Base-by-base conservation (phyloP, 30 jellyfish, hydroid and myxozoan species). In the Phacellophora camtschatica region DNA sequence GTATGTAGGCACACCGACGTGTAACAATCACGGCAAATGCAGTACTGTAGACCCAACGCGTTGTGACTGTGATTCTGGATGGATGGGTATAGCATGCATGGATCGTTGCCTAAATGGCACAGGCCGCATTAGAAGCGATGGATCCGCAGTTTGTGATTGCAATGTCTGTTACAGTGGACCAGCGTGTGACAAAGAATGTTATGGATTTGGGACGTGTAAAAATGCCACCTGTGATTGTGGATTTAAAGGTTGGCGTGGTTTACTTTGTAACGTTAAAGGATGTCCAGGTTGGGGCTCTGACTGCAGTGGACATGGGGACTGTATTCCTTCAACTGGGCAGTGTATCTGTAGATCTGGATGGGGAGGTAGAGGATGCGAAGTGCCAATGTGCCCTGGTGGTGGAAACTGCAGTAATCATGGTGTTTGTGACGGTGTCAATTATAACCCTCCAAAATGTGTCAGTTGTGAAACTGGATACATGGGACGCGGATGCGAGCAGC, bases 281-380 rank as follows among this genome's bases (percentile, higher is more conserved):
- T 81, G 92, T 24, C 92, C 92, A 36, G 92, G 92, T 5, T 81
- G 92, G 92, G 92, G 92, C 12, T 51, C 23, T 20, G 92, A 81
- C 42, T 81, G 92, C 59, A 51, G 69, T 32, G 92, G 92, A 24
- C 92, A 66, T 41, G 92, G 92, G 6, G 68, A 51, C 11, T 81
- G 92, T 56, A 81, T 81, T 1, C 85, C 92, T 0, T 53, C 92
- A 5, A 81, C 92, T 0, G 92, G 92, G 15, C 92, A 66, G 42
- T 81, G 92, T 66, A 66, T 81, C 3, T 81, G 92, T 20, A 46
- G 92, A 15, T 50, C 92, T 24, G 92, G 92, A 1, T 81, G 92
- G 92, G 80, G 80, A 8, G 92, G 92, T 23, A 48, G 66, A 51
- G 92, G 92, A 20, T 81, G 92, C 54, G 84, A 81, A 56, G 45